phyloP scores from a whole-genome alignment of 1,140 invertebrate species.

The Neodiprion fabricii region DNA sequence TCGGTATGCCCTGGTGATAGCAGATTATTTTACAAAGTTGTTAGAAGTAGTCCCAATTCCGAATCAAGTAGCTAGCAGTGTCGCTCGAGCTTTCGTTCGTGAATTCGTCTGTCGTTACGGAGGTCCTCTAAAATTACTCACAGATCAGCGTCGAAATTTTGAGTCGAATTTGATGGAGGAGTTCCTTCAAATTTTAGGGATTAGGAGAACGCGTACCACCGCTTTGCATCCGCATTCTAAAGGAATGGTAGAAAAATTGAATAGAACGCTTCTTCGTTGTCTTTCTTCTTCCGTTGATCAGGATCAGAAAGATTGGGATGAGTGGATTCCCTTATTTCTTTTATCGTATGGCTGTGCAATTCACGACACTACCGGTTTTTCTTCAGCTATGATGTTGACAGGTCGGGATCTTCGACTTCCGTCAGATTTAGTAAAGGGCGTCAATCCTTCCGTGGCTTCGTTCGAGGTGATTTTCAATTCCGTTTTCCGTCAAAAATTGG shows the following conservation, averaged over 20 bases:
- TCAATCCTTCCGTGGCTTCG: too few species aligned
- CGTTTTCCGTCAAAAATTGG: too few species aligned
- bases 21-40: too few species aligned
- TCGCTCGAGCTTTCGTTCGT: not conserved
- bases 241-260: constrained; percentile 51
- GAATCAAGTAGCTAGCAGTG: not conserved
- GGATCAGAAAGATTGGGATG: not conserved
- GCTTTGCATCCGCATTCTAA: constrained; percentile 46
- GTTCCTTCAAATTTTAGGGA: not conserved
- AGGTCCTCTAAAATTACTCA: not conserved
- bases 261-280: constrained; percentile 33
- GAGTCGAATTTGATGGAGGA: too few species aligned
- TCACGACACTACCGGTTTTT: not conserved
- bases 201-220: constrained; percentile 35
- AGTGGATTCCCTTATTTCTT: not conserved
- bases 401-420: too few species aligned
- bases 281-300: constrained; percentile 10
- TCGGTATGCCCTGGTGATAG: too few species aligned
- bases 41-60: too few species aligned
- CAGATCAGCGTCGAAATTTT: not conserved
- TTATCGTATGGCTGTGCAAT: not conserved
- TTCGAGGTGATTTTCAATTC: too few species aligned
- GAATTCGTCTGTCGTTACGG: not conserved
- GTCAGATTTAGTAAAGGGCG: too few species aligned
- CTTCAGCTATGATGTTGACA: not conserved